Base-by-base conservation (phyloP, 2,888 invertebrate species). In the Isoperla grammatica region DNA sequence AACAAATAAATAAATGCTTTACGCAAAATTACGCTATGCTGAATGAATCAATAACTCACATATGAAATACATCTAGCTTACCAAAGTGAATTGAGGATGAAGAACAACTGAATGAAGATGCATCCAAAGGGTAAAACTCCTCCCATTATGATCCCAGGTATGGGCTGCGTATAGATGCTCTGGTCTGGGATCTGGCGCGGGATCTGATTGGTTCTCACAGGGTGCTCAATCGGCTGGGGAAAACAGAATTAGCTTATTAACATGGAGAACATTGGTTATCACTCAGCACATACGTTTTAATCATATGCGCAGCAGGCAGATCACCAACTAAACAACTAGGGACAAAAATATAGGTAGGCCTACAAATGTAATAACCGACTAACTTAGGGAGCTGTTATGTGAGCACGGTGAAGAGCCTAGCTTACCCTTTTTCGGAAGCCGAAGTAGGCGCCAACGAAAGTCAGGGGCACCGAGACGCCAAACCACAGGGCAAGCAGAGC, bases 131-230 rank as follows among this genome's bases (percentile, higher is more conserved):
- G 99, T 69, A 99, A 77, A 53, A 99, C 95, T 42, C 99, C 98
- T 6, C 98, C 98, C 97, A 99, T 98, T 53, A 98, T 80, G 67
- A 95, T 90, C 54, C 96, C 97, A 15, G 98, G 97, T 60, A 97
- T 77, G 0, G 97, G 87, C 73, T 90, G 92, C 0, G 98, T 98
- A 80, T 99, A 99, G 70, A 97, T 82, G n/a, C 94, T 94, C 77
- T 98, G 98, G 70, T 97, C 96, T 1, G 99, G 99, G 69, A 99
- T 97, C 77, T 98, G 94, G 0, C 99, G 84, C 2, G 99, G 99
- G 69, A 99, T 99, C 79, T 97, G 97, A 78, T 98, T 98, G 15
- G 97, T 99, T 70, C 98, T 85, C 20, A 98, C 98, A 9, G 98
- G 98, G 77, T 97, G 95, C 73, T 97, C 95, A 70, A 98, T 81